A percentile compares a stretch with the other conserved stretches of the same genome.
These are phyloP conservation scores for Phylloscopus trochilus DNA, from an alignment of 2,113 vertebrate genomes.

Conservation along the genomic window DNA sequence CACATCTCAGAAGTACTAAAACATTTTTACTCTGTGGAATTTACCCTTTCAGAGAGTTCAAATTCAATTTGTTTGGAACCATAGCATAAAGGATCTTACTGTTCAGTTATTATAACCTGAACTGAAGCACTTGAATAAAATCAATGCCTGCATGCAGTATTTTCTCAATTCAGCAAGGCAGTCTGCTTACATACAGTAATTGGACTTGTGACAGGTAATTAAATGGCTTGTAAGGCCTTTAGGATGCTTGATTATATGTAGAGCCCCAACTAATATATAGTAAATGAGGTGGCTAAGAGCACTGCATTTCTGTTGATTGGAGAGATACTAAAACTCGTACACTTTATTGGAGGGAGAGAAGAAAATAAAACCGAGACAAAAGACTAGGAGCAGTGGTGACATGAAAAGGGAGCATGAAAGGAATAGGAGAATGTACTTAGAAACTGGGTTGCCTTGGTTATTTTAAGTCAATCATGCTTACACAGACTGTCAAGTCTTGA, in stretches of 20 bases:
- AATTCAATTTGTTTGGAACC: background rate
- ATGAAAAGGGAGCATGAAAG: constrained; percentile 20
- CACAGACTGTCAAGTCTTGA: constrained; percentile 6
- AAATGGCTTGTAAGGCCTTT: constrained; percentile 44
- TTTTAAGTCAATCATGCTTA: constrained; percentile 36
- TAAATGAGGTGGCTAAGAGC: constrained; percentile 35
- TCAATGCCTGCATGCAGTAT: background rate
- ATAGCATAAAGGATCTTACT: background rate
- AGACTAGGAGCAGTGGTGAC: constrained; percentile 11
- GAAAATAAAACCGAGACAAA: constrained; percentile 36
- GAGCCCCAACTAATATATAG: constrained; percentile 1
- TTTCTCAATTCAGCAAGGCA: background rate
- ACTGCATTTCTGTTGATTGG: constrained; percentile 4
- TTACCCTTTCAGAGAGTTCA: background rate
- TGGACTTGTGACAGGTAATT: constrained; percentile 61
- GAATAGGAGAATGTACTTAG: background rate
- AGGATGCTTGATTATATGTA: constrained; percentile 49
- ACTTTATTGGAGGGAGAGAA: background rate
- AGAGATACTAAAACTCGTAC: background rate
- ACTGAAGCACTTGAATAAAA: background rate
- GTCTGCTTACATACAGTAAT: constrained; percentile 30
- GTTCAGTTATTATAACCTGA: background rate
- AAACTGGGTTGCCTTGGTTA: constrained; percentile 46
- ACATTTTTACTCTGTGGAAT: background rate
- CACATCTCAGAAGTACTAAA: background rate